Evolutionary conservation across 1,140 invertebrate genomes (phyloP).

Genomic region (Drosophila watanabei): DNA sequence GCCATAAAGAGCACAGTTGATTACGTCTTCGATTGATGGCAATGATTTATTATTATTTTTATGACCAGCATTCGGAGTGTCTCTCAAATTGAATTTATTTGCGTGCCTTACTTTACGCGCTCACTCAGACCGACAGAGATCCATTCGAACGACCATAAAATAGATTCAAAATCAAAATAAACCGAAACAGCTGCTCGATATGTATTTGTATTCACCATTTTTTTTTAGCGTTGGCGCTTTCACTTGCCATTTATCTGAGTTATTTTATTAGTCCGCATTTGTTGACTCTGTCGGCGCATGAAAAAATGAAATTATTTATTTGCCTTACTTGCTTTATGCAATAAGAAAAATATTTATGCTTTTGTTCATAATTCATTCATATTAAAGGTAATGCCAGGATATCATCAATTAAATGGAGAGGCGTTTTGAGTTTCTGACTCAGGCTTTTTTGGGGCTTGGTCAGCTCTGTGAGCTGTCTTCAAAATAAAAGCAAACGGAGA

Average conservation of each 20-base stretch:
- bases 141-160: constrained; percentile 42
- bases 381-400: constrained; percentile 9
- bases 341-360: neutral
- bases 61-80: constrained; percentile 33
- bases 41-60: constrained; percentile 57
- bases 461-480: constrained; percentile 15
- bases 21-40: constrained; percentile 47
- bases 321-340: constrained; percentile 21
- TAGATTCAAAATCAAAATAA: constrained; percentile 58
- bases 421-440: neutral
- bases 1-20: constrained; percentile 17
- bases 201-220: constrained; percentile 34
- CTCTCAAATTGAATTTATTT: constrained; percentile 53
- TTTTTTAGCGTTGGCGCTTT: constrained; percentile 61
- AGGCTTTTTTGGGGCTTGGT: constrained; percentile 22
- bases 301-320: constrained; percentile 24
- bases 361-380: neutral
- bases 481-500: constrained; percentile 22
- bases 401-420: constrained; percentile 20
- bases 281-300: neutral
- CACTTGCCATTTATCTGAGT: constrained; percentile 58
- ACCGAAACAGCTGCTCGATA: constrained; percentile 42
- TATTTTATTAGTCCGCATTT: constrained; percentile 25
- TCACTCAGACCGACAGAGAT: constrained; percentile 7
- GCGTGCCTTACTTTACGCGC: constrained; percentile 21